A percentile compares a stretch with the other conserved stretches of the same genome.
Conservation (phyloP, 2,888 invertebrate species). For the Lasioglossum zephyrum region DNA sequence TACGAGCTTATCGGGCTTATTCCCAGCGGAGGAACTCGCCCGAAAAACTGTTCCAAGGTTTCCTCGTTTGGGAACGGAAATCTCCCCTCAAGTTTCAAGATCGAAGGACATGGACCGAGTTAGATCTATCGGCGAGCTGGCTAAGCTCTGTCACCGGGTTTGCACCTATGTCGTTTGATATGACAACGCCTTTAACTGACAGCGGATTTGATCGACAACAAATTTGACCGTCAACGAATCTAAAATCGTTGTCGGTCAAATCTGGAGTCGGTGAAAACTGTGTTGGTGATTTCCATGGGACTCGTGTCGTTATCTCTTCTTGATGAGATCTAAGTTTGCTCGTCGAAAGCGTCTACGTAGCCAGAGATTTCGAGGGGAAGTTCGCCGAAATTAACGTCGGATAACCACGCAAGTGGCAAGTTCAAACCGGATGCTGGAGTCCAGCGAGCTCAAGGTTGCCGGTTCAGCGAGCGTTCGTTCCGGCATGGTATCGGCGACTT, state of each 20-base stretch:
- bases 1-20: conserved; percentile 15
- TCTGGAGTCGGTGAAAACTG: too few relatives aligned
- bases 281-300: too few relatives aligned
- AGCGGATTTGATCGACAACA: too few relatives aligned
- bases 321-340: not conserved
- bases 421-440: not conserved
- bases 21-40: not conserved
- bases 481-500: conserved; percentile 18
- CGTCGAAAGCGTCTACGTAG: not conserved
- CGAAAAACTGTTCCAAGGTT: not conserved
- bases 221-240: too few relatives aligned
- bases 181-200: too few relatives aligned
- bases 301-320: not conserved
- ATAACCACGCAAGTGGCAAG: not conserved
- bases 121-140: not conserved
- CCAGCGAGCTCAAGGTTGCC: not conserved
- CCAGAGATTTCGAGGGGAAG: not conserved
- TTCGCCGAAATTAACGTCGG: not conserved
- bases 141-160: not conserved
- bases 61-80: not conserved
- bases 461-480: conserved; percentile 1
- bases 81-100: not conserved
- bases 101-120: not conserved
- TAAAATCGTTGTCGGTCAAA: too few relatives aligned
- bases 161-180: not conserved